Percentiles rank a stretch among this genome's conserved stretches.
phyloP scores from a whole-genome alignment of 2,888 invertebrate species.

The Lacanobia oleracea region DNA sequence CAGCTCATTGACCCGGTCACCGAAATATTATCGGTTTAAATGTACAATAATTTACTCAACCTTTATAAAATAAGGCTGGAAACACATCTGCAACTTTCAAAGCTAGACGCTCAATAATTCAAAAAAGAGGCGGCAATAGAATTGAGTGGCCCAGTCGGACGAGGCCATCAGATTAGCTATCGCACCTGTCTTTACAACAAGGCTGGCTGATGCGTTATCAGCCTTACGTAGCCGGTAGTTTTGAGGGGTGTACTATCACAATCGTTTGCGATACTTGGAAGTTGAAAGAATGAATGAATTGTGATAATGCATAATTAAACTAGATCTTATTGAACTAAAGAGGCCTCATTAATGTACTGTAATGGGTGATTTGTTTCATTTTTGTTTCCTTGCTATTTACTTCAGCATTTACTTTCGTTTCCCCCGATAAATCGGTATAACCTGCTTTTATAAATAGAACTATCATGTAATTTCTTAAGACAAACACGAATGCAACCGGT shows the following conservation, averaged over 20 bases:
- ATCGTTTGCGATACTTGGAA: slow-evolving; percentile 10
- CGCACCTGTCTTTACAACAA: slow-evolving; percentile 52
- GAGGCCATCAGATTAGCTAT: slow-evolving; percentile 59
- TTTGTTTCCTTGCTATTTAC: too few species aligned
- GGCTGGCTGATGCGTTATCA: slow-evolving; percentile 47
- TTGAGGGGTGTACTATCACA: not conserved
- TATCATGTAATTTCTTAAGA: too few species aligned
- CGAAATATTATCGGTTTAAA: slow-evolving; percentile 2
- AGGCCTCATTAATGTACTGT: too few species aligned
- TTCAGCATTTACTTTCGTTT: too few species aligned
- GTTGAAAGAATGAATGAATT: slow-evolving; percentile 5
- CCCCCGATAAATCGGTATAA: too few species aligned
- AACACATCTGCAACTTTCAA: slow-evolving; percentile 3
- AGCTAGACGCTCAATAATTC: slow-evolving; percentile 35
- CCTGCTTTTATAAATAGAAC: too few species aligned
- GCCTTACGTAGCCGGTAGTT: slow-evolving; percentile 11
- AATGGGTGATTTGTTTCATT: too few species aligned
- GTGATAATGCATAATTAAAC: not conserved
- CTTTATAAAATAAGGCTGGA: slow-evolving; percentile 11
- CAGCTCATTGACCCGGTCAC: slow-evolving; percentile 1
- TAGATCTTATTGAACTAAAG: not conserved
- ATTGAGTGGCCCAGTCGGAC: slow-evolving; percentile 39
- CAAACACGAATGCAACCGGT: too few species aligned
- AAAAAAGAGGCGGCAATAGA: slow-evolving; percentile 19
- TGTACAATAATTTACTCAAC: not conserved